Conservation (phyloP, 2,113 vertebrate species). For the Rhabdomys dilectus region DNA sequence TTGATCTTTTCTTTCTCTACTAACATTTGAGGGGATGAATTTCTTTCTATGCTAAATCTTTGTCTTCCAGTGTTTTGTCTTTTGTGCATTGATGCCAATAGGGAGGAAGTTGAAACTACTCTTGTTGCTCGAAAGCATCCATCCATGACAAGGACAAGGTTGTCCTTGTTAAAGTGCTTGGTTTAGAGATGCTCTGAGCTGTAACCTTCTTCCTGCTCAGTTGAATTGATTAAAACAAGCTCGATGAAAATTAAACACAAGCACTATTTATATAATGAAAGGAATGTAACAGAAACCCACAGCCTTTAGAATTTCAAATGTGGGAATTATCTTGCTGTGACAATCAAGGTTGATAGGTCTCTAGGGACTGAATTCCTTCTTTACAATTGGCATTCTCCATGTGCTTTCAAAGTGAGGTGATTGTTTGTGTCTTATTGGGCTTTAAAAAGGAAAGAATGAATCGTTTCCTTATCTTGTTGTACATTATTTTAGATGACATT, state of each 20-base stretch:
- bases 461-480: background rate
- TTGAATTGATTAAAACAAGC: constrained; percentile 74
- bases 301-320: constrained; percentile 69
- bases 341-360: constrained; percentile 35
- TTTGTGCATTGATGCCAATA: constrained; percentile 56
- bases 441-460: constrained; percentile 34
- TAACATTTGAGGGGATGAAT: background rate
- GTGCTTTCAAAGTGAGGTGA: background rate
- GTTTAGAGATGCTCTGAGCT: constrained; percentile 65
- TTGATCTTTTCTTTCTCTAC: constrained; percentile 4
- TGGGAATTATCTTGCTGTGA: constrained; percentile 30
- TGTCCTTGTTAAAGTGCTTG: constrained; percentile 66
- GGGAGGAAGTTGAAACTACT: constrained; percentile 53
- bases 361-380: constrained; percentile 37
- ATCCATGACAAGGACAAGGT: constrained; percentile 47
- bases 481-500: background rate
- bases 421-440: background rate
- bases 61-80: constrained; percentile 61
- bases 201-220: constrained; percentile 64
- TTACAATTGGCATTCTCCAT: background rate
- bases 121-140: constrained; percentile 50
- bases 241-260: constrained; percentile 73
- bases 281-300: constrained; percentile 51
- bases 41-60: constrained; percentile 46
- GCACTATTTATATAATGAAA: constrained; percentile 73